Conservation (phyloP, 1,140 invertebrate species). For the Zaprionus vittiger region DNA sequence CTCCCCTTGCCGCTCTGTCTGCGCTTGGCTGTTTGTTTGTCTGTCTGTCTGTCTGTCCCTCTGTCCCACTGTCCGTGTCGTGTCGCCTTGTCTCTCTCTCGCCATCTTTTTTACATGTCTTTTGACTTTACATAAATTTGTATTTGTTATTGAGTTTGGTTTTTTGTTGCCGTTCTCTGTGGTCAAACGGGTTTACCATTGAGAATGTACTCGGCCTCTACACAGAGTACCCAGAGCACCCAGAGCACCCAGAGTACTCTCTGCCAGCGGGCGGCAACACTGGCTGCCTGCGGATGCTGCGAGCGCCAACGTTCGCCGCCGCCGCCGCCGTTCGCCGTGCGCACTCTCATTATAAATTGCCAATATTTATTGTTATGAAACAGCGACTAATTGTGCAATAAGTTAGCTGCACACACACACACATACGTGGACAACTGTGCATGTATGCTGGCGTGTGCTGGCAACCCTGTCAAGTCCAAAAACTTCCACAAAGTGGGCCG, state of each 20-base stretch:
- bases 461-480: constrained; percentile 23
- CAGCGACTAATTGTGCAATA: constrained; percentile 68
- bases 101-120: constrained; percentile 50
- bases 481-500: constrained; percentile 16
- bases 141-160: constrained; percentile 39
- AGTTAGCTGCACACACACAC: constrained; percentile 8
- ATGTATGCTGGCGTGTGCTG: background rate
- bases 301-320: background rate
- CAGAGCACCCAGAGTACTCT: constrained; percentile 15
- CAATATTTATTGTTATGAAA: constrained; percentile 76
- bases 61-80: background rate
- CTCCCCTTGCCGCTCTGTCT: background rate
- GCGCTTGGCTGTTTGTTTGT: constrained; percentile 2
- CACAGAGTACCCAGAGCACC: background rate
- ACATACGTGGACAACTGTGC: background rate
- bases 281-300: constrained; percentile 20
- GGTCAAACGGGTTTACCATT: constrained; percentile 47
- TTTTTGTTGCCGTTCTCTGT: constrained; percentile 47
- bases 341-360: constrained; percentile 63
- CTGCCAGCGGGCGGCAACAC: constrained; percentile 16
- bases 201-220: constrained; percentile 25
- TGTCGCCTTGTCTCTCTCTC: constrained; percentile 25
- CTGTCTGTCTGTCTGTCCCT: constrained; percentile 11
- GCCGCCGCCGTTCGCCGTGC: background rate
- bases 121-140: constrained; percentile 57